Base-by-base conservation (phyloP, 2,888 invertebrate species). In the Ochropacha duplaris region DNA sequence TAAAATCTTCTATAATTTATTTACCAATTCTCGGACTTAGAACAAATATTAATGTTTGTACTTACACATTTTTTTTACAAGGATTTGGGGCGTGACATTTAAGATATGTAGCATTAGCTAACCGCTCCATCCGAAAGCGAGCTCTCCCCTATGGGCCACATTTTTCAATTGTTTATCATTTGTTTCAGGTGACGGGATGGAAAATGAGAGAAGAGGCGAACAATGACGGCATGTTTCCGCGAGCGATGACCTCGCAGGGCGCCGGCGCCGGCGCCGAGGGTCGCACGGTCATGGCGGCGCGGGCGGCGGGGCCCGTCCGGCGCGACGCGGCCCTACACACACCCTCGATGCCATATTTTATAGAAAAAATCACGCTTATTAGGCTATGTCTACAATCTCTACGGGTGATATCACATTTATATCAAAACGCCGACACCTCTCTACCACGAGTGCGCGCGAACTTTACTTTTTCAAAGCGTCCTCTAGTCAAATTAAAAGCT, bases 201-300 rank as follows among this genome's bases (percentile, higher is more conserved):
- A 90, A 87, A 87, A 92, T 92, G 92, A 79, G 75, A 80, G 78
- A 81, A 76, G 76, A 77, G 72, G 78, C 76, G 82, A 81, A 81
- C 90, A 91, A 92, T 92, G 92, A 91, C 91, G 85, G 85, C 79
- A 88, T 91, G 89, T 86, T 84, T 84, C 84, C 86, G 91, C 90
- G 87, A 87, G 87, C 89, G 87, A 87, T 85, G 88, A 86, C 86
- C 86, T 86, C 78, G 84, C 84, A 24, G 24, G 24, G 5, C 24
- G 11, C 71, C 78, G 82, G 80, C 81, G 79, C 76, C 81, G 81
- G 79, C 81, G 79, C 75, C 81, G 81, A 79, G 83, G 86, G 81
- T 79, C 84, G 71, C 73, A 78, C 75, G 80, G 77, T 71, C 73
- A 79, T 76, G 81, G 78, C 71, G 74, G 76, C 77, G 74, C 78